Percentiles rank a stretch among this genome's conserved stretches.
phyloP scores from a whole-genome alignment of 2,797 vertebrate genomes.

The Paedocypris micromegethes region DNA sequence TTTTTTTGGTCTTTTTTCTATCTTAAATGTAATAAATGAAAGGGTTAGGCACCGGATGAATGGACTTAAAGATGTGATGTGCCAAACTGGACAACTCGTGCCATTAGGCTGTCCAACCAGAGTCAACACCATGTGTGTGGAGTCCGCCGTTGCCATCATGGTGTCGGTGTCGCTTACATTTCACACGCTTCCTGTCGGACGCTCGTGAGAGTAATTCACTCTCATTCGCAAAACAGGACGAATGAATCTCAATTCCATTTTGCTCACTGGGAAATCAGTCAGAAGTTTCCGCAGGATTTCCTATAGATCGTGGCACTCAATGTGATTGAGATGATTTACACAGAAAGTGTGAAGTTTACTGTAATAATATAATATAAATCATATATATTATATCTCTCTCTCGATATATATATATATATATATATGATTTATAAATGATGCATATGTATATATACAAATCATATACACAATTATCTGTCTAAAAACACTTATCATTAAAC shows the following conservation, averaged over 20 bases:
- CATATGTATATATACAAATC: too few species aligned
- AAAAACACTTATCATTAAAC: too few species aligned
- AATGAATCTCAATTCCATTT: constrained; percentile 7
- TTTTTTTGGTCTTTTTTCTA: too few species aligned
- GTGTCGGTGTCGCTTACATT: constrained; percentile 44
- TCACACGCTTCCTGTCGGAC: constrained; percentile 20
- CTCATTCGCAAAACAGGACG: constrained; percentile 19
- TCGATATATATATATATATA: too few species aligned
- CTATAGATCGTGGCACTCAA: too few species aligned
- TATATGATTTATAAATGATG: too few species aligned
- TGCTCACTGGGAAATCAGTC: not conserved
- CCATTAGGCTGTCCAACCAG: constrained; percentile 56
- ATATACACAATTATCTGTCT: too few species aligned
- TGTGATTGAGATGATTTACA: too few species aligned
- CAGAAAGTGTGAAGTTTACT: too few species aligned
- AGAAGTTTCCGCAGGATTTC: too few species aligned
- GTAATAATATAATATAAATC: too few species aligned
- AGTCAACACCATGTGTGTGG: constrained; percentile 56
- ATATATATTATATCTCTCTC: too few species aligned
- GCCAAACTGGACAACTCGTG: constrained; percentile 59
- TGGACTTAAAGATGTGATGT: constrained; percentile 16
- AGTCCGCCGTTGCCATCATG: constrained; percentile 51
- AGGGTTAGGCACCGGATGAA: constrained; percentile 1
- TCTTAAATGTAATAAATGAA: not conserved
- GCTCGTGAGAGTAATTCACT: not conserved